phyloP scores from a whole-genome alignment of 2,888 invertebrate species.

The Chymomyza procnemis region DNA sequence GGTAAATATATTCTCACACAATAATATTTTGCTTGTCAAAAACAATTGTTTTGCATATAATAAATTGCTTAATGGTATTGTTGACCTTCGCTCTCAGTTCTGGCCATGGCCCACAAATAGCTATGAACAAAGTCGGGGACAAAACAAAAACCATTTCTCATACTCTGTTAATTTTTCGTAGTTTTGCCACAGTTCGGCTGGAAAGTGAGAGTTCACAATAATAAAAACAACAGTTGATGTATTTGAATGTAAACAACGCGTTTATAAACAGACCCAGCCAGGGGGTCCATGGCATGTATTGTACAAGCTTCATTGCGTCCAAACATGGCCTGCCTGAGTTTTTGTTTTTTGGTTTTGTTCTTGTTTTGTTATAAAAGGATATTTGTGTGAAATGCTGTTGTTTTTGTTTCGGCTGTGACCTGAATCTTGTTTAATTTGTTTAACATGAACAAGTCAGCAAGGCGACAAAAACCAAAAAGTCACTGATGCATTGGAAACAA shows the following conservation, averaged over 20 bases:
- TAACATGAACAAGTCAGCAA: constrained; percentile 36
- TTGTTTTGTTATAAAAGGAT: constrained; percentile 23
- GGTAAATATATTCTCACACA: neutral
- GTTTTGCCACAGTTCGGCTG: neutral
- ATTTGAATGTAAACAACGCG: neutral
- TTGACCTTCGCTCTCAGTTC: constrained; percentile 48
- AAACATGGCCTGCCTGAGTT: constrained; percentile 4
- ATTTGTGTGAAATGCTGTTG: neutral
- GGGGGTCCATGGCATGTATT: neutral
- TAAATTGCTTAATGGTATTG: constrained; percentile 63
- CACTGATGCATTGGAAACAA: neutral
- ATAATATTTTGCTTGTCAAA: constrained; percentile 57
- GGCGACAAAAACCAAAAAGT: constrained; percentile 5
- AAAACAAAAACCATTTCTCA: constrained; percentile 2
- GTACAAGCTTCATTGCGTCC: neutral
- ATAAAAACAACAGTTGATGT: neutral
- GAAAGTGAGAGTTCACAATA: neutral
- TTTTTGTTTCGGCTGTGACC: neutral
- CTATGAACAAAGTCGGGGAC: constrained; percentile 27
- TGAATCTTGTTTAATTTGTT: constrained; percentile 57
- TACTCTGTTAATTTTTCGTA: neutral
- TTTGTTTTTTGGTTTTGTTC: neutral
- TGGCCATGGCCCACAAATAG: constrained; percentile 33
- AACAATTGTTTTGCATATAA: constrained; percentile 65
- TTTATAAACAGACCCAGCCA: neutral